Evolutionary conservation across 2,888 invertebrate species (phyloP).

Genomic region (Liposcelis brunnea): DNA sequence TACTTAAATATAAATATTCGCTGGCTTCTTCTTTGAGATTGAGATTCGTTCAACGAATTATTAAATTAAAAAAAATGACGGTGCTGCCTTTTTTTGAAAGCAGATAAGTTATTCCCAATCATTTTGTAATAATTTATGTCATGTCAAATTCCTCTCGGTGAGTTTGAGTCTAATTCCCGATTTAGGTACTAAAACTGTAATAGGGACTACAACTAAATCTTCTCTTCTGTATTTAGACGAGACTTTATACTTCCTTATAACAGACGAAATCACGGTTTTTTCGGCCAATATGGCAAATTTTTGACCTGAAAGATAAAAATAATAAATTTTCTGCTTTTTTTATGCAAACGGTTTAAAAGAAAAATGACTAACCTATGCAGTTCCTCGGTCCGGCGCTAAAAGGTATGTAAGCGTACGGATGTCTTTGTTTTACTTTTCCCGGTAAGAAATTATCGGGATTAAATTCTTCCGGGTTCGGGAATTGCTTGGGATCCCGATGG

Average conservation of each 20-base stretch:
- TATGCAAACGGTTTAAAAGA: slow-evolving; percentile 6
- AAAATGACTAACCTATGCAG: slow-evolving; percentile 31
- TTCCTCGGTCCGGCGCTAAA: slow-evolving; percentile 49
- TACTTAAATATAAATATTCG: too few species aligned
- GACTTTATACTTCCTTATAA: slow-evolving; percentile 17
- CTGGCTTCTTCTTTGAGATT: too few species aligned
- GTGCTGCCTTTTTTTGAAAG: too few species aligned
- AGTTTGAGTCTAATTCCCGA: slow-evolving; percentile 19
- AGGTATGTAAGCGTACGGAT: slow-evolving; percentile 25
- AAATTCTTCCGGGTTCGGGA: slow-evolving; percentile 27
- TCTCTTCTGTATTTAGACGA: slow-evolving; percentile 20
- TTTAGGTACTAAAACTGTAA: slow-evolving; percentile 16
- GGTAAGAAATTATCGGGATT: slow-evolving; percentile 22
- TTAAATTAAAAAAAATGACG: too few species aligned
- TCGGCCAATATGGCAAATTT: slow-evolving; percentile 18
- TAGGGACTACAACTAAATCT: slow-evolving; percentile 17
- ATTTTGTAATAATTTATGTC: too few species aligned
- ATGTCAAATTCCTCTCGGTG: slow-evolving; percentile 10
- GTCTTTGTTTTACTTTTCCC: slow-evolving; percentile 15
- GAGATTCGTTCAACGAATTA: too few species aligned
- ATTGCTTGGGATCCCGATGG: slow-evolving; percentile 24
- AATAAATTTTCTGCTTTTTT: too few species aligned
- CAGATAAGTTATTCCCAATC: too few species aligned
- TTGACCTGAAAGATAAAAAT: slow-evolving; percentile 18
- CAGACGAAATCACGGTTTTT: slow-evolving; percentile 15